Conservation (phyloP, 2,797 vertebrate species). For the Schizopygopsis malacanthus region DNA sequence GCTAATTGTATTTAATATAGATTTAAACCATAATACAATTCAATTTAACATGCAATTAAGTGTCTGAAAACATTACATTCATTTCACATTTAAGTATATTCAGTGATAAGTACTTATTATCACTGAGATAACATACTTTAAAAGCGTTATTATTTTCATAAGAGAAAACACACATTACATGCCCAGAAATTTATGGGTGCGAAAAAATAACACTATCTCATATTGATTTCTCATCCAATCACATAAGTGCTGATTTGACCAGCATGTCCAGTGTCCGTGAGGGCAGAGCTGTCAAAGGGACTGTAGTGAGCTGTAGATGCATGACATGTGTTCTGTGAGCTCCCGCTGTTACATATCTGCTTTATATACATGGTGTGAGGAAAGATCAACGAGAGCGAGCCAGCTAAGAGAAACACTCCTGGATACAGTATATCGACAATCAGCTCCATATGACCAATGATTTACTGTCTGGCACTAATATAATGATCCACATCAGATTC, state of each 20-base stretch:
- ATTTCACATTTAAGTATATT: background rate
- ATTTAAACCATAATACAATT: too few relatives aligned
- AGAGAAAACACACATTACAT: background rate
- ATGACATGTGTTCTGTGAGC: background rate
- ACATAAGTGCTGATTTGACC: conserved; percentile 24
- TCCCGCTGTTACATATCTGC: background rate
- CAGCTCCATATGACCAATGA: conserved; percentile 16
- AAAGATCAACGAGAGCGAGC: background rate
- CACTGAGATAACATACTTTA: background rate
- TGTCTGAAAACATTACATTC: too few relatives aligned
- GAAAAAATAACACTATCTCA: background rate
- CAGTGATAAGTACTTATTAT: background rate
- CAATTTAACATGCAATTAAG: too few relatives aligned
- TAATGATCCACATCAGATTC: background rate
- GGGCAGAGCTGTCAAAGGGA: conserved; percentile 2
- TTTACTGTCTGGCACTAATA: background rate
- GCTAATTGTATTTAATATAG: too few relatives aligned
- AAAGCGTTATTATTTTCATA: background rate
- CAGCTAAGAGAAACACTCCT: conserved; percentile 1
- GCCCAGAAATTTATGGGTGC: background rate
- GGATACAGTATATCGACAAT: background rate
- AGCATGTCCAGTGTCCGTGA: background rate
- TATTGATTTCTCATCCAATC: conserved; percentile 1
- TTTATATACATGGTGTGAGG: conserved; percentile 2
- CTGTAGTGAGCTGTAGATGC: background rate